Base-by-base conservation (phyloP, 2,797 vertebrate genomes). In the Coracias cyanogaster region DNA sequence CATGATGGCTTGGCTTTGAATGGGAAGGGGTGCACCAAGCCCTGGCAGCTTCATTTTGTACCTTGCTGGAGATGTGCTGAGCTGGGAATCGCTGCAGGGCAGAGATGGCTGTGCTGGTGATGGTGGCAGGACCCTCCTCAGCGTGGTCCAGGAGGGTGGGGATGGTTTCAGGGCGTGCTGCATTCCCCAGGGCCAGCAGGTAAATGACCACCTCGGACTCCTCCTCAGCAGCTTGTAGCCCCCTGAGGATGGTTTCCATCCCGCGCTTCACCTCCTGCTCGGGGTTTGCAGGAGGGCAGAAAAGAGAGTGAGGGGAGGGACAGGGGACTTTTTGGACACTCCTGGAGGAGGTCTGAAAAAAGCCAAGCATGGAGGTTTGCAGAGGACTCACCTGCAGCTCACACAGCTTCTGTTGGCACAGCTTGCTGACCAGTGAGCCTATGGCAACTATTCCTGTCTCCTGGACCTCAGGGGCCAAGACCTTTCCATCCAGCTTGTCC, bases 341-440 rank as follows among this genome's bases (percentile, higher is more conserved):
- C 18, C 9, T 3, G 1, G n/a, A 58, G 13, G 2, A 4, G 6
- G 4, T 14, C 18, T 2, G 1, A 29, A 72, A 82, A 62, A 37
- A 80, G 19, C 4, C 12, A 26, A 60, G 17, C 8, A 5, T 2
- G 17, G 28, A 22, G 14, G 15, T 12, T 18, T 54, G 54, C 35
- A 71, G 73, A 57, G 61, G 22, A 92, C 96, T 26, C 76, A 98
- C 98, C 97, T 97, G 69, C 14, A 97, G 77, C 10, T 64, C 89
- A 45, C 98, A 97, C 14, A 97, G 90, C n/a, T 93, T 58, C 93
- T 97, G 96, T 77, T 25, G 97, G 84, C 98, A 98, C 87, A 98
- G 64, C 67, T 97, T 98, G 94, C 97, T 92, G 1, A 97, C 60
- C 54, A 98, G 84, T 8, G 97, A 89, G 58, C 98, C 98, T 33